These are phyloP conservation scores for Abscondita cerata DNA, from an alignment of 2,888 invertebrate species.

Conservation along the genomic window DNA sequence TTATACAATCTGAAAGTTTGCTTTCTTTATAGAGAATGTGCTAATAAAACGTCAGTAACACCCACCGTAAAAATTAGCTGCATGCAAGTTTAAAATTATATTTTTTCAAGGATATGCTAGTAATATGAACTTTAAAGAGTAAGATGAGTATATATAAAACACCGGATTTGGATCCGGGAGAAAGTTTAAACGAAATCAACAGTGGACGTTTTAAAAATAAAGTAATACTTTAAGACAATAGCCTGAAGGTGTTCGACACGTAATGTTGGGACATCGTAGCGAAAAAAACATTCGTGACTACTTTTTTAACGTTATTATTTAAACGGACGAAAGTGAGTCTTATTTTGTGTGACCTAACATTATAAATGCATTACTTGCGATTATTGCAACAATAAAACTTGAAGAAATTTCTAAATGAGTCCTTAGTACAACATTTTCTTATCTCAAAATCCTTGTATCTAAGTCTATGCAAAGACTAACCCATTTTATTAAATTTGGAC, in stretches of 20 bases:
- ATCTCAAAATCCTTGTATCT: too few species aligned
- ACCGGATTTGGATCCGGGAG: slow-evolving; percentile 24
- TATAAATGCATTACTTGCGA: too few species aligned
- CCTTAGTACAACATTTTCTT: too few species aligned
- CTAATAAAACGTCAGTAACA: not conserved
- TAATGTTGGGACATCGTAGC: slow-evolving; percentile 23
- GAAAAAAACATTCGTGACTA: slow-evolving; percentile 10
- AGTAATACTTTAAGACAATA: slow-evolving; percentile 17
- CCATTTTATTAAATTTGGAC: too few species aligned
- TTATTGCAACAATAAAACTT: too few species aligned
- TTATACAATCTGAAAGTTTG: slow-evolving; percentile 28
- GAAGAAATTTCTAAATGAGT: too few species aligned
- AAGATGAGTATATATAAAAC: slow-evolving; percentile 6
- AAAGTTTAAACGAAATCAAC: slow-evolving; percentile 30
- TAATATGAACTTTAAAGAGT: not conserved
- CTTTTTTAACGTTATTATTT: slow-evolving; percentile 14
- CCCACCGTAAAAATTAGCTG: not conserved
- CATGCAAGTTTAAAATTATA: not conserved
- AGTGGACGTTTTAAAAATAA: slow-evolving; percentile 17
- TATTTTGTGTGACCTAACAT: not conserved
- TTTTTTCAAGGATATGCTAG: not conserved
- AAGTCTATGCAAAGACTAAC: too few species aligned
- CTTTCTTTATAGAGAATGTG: slow-evolving; percentile 18
- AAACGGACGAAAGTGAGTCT: slow-evolving; percentile 22
- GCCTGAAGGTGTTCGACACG: slow-evolving; percentile 11